These are phyloP conservation scores for Gambelia wislizenii DNA, from an alignment of 2,797 vertebrate genomes.

Conservation along the genomic window DNA sequence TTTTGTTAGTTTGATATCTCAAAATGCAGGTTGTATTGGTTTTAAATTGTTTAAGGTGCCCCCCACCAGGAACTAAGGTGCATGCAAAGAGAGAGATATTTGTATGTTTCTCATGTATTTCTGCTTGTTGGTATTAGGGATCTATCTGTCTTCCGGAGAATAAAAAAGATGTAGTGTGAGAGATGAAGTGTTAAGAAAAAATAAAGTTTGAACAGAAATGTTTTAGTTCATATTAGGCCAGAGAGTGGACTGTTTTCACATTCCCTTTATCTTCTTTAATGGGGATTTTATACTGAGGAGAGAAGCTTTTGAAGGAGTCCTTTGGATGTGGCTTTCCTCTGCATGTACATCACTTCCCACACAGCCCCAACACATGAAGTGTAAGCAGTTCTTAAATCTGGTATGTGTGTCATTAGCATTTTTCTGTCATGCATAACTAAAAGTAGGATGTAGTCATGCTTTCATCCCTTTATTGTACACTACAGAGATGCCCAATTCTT, in stretches of 20 bases:
- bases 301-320: neutral
- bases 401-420: neutral
- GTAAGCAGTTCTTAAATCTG: neutral
- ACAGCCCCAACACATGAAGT: neutral
- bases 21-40: neutral
- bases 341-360: neutral
- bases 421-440: neutral
- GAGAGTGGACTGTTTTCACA: neutral
- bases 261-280: neutral
- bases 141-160: neutral
- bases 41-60: neutral
- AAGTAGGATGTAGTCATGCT: neutral
- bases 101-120: neutral
- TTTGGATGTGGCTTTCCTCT: neutral
- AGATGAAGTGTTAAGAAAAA: neutral
- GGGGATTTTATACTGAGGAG: neutral
- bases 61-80: rapidly evolving
- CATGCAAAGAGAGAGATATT: neutral
- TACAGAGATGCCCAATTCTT: neutral
- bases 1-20: neutral
- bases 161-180: neutral
- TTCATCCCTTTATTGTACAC: neutral
- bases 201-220: neutral
- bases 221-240: constrained; percentile 1
- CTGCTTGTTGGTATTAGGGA: constrained; percentile 10